Evolutionary conservation across 2,797 vertebrate genomes (phyloP), one percentile per base, ranked within the genome.

Genomic region (Prionace glauca): DNA sequence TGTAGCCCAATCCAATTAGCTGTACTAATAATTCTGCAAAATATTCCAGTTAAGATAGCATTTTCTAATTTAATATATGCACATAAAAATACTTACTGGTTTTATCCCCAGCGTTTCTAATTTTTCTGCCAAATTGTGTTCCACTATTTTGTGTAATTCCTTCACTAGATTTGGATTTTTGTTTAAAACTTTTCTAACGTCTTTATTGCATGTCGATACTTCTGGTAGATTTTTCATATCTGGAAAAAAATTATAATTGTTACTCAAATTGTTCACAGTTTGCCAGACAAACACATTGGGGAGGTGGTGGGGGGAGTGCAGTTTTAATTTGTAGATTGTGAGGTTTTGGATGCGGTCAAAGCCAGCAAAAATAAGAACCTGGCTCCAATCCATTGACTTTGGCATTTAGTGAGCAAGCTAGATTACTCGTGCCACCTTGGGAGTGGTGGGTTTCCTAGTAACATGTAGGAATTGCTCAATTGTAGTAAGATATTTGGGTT

Each of bases 61-160:
- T 8, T 69, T 69, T 69, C 24, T 67, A 41, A 22, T n/a, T n/a
- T 3, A n/a, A 5, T 20, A 67, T 16, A 62, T 56, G 20, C 62
- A 95, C 29, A 16, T 11, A 90, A 24, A 95, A 60, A 92, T 95
- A 96, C 97, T 96, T 97, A 98, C 98, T 88, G 97, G 96, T 96
- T 97, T 96, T 96, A 98, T 97, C 96, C 98, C 98, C 36, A 98
- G 96, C 95, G 96, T 96, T 96, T 97, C 97, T 96, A 98, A 96
- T 96, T 97, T 98, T 94, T 98, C 97, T 95, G 97, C 96, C 96
- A 98, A 96, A 74, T 95, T 96, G 96, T 98, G 97, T 95, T 98
- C 97, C 96, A 98, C 96, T 95, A 97, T 96, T 9, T 96, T 96
- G 96, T 97, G 96, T 12, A 98, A 96, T 96, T 97, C 97, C 96